These are phyloP conservation scores for Sebastes matsubarae DNA, from an alignment of 2,797 vertebrate genomes.

Conservation along the genomic window DNA sequence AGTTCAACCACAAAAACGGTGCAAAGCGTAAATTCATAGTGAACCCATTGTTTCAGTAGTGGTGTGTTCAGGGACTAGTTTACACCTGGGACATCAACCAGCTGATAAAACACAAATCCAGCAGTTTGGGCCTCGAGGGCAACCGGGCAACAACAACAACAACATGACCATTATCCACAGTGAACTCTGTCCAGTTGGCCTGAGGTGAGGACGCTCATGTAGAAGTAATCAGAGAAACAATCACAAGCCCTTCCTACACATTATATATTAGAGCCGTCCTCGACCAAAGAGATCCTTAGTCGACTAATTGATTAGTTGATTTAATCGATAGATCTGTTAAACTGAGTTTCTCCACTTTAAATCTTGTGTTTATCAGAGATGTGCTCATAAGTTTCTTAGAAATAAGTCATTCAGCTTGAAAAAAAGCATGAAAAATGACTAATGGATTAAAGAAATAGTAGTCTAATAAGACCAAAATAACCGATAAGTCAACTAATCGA, in stretches of 20 bases:
- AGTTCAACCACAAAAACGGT: background rate
- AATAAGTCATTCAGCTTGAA: too few species aligned
- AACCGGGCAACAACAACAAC: background rate
- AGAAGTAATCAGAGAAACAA: background rate
- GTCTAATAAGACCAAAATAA: too few species aligned
- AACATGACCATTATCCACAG: background rate
- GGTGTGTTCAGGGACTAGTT: background rate
- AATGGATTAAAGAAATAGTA: too few species aligned
- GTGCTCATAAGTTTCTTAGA: too few species aligned
- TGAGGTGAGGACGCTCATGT: background rate
- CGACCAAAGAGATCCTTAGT: too few species aligned
- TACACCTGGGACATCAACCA: background rate
- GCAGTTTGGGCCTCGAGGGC: background rate
- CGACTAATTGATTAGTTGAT: too few species aligned
- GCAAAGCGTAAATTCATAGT: background rate
- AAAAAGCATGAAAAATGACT: too few species aligned
- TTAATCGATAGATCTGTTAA: too few species aligned
- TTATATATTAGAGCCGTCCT: too few species aligned
- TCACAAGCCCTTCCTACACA: background rate
- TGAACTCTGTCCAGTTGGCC: background rate
- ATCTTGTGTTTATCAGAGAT: too few species aligned
- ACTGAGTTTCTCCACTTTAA: too few species aligned
- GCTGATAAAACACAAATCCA: constrained; percentile 35
- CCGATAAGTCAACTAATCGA: too few species aligned
- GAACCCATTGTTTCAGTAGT: background rate